Percentiles rank a stretch among this genome's conserved stretches.
phyloP scores from a whole-genome alignment of 2,113 vertebrate species.

The Typhlomys cinereus region DNA sequence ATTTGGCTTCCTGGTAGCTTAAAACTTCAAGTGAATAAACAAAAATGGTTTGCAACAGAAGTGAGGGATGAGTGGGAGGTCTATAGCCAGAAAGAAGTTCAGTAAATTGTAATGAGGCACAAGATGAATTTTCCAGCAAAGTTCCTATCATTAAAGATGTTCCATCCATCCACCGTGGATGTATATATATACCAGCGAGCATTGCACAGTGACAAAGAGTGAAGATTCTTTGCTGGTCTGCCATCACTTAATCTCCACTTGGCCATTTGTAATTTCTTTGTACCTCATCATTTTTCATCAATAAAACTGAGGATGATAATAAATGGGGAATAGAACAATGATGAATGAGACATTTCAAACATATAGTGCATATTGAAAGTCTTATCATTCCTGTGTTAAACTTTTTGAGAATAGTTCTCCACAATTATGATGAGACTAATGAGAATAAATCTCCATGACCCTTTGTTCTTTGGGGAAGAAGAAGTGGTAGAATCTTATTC shows the following conservation, averaged over 20 bases:
- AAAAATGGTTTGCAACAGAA: not conserved
- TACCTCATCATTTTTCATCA: not conserved
- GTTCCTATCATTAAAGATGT: not conserved
- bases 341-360: not conserved
- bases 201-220: not conserved
- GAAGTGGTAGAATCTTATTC: too few relatives aligned
- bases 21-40: not conserved
- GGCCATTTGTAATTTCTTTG: not conserved
- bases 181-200: not conserved
- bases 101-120: not conserved
- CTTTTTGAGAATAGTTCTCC: constrained; percentile 4
- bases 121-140: not conserved
- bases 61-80: not conserved
- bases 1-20: not conserved
- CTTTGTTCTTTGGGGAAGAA: not conserved
- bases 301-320: not conserved
- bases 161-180: not conserved
- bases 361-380: not conserved
- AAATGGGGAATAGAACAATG: not conserved
- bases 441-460: not conserved
- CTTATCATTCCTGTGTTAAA: not conserved
- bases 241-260: not conserved
- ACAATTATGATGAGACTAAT: not conserved
- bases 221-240: not conserved
- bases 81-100: not conserved